Evolutionary conservation across 2,888 invertebrate genomes (phyloP), one percentile per base, ranked within the genome.

Genomic region (Xestoiulus laeticollis): DNA sequence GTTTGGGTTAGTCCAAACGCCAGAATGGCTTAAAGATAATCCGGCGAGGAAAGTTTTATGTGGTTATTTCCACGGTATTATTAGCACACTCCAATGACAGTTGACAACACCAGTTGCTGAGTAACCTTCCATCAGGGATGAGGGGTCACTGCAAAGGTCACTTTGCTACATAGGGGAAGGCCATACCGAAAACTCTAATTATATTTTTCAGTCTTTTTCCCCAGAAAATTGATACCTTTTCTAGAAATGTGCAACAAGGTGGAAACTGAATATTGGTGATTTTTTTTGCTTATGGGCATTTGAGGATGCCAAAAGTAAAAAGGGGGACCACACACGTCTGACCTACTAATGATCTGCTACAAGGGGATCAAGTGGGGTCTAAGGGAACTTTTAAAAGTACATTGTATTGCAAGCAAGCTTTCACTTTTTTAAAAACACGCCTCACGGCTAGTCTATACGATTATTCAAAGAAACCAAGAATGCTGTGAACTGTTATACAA

Each of bases 241-340:
- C 19, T 10, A 5, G 53, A 53, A 53, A 53, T 53, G 19, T n/a
- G 53, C 53, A 53, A 19, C 53, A 53, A 53, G 53, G 53, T 53
- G 53, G 53, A 53, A 53, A 53, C 53, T 53, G 53, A 53, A 53
- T 53, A 53, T 48, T 48, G 48, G 48, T n/a, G 53, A 53, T 53
- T 53, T 53, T 53, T 53, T 53, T 16, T n/a, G n/a, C 2, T n/a
- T 19, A n/a, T 53, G 53, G 53, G 53, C 53, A 53, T 48, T 0
- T 12, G 19, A 48, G 48, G 48, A 19, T n/a, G 53, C 19, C 19
- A 53, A 48, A 48, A 53, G 53, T 53, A n/a, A 53, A 53, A 53
- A n/a, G 53, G 53, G 53, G 53, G 53, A 53, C 53, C 53, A 53
- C 53, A 53, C 53, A 53, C 53, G 53, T 16, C 53, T 53, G 53